phyloP scores from a whole-genome alignment of 2,888 invertebrate genomes.

The Pristionchus fissidentatus region DNA sequence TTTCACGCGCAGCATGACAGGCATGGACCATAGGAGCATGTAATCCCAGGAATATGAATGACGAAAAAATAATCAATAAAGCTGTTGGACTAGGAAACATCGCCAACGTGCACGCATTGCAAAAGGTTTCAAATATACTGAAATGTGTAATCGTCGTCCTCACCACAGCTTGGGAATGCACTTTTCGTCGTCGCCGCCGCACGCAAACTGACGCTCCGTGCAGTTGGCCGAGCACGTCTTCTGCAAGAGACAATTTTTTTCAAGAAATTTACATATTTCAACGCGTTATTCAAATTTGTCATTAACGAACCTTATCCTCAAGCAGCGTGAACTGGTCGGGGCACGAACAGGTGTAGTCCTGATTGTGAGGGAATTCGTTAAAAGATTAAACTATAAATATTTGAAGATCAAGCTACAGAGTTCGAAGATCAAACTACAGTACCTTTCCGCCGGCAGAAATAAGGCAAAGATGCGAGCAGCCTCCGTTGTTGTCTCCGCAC shows the following conservation, averaged over 20 bases:
- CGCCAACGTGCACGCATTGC: too few species aligned
- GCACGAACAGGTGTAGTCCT: constrained; percentile 85
- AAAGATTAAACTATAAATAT: too few species aligned
- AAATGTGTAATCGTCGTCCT: background rate
- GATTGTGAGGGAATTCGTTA: background rate
- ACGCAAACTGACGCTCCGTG: constrained; percentile 88
- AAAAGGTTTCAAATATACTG: too few species aligned
- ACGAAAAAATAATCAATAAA: too few species aligned
- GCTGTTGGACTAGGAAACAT: too few species aligned
- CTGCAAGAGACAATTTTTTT: background rate
- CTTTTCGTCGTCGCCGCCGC: constrained; percentile 81
- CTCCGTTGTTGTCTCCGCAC: constrained; percentile 91
- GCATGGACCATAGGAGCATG: too few species aligned
- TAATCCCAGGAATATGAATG: too few species aligned
- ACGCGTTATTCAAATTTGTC: too few species aligned
- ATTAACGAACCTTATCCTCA: too few species aligned
- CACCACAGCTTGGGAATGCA: constrained; percentile 88
- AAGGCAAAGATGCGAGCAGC: constrained; percentile 94
- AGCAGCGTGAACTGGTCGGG: constrained; percentile 91
- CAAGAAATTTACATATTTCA: background rate
- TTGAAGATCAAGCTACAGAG: too few species aligned
- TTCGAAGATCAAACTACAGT: background rate
- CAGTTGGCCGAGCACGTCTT: constrained; percentile 82
- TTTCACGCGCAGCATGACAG: too few species aligned
- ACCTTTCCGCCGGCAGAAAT: constrained; percentile 81